Conservation (phyloP, 2,888 invertebrate species). For the Mamestra brassicae region DNA sequence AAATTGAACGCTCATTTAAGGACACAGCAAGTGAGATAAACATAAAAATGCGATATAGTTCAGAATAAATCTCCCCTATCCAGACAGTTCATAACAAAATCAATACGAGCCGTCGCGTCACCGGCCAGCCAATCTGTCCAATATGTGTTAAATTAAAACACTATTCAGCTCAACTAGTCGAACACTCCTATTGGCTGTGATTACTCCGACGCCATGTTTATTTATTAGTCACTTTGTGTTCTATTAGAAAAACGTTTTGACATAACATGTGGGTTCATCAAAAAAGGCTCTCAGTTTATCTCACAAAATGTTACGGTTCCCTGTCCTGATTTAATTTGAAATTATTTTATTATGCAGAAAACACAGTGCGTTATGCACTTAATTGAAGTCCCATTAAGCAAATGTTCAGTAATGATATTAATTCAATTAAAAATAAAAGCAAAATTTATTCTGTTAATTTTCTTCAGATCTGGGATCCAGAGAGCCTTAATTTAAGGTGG, state of each 20-base stretch:
- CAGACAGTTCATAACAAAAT: conserved; percentile 16
- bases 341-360: not conserved
- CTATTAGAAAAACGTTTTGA: not conserved
- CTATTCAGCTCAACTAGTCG: conserved; percentile 44
- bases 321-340: not conserved
- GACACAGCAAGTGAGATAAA: no score
- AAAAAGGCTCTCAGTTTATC: conserved; percentile 40
- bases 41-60: not conserved
- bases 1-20: not conserved
- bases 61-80: conserved; percentile 1
- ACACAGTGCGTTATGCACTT: not conserved
- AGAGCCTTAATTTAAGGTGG: not conserved
- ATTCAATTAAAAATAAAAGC: not conserved
- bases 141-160: conserved; percentile 46
- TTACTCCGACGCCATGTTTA: conserved; percentile 39
- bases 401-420: conserved; percentile 16
- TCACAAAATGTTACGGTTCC: not conserved
- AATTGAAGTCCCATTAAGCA: conserved; percentile 20
- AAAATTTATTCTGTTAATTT: not conserved
- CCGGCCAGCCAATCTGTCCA: conserved; percentile 18
- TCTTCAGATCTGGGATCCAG: not conserved
- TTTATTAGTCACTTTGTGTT: not conserved
- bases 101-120: conserved; percentile 22
- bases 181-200: conserved; percentile 41
- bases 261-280: not conserved